Conservation (phyloP, 2,113 vertebrate genomes). For the Eleginops maclovinus region DNA sequence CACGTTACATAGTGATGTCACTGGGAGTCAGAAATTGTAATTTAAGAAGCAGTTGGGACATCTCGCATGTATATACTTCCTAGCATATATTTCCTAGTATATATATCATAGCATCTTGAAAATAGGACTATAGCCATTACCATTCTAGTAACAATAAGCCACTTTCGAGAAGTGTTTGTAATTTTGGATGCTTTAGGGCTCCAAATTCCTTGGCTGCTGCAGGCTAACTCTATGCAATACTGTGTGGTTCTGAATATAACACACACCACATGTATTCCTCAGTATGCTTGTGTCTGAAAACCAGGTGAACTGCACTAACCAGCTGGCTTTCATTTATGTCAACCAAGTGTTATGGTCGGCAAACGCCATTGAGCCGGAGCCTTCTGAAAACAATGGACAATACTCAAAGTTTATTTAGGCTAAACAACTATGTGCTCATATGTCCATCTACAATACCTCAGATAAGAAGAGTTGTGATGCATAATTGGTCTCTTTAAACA, state of each 20-base stretch:
- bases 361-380: background rate
- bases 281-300: constrained; percentile 34
- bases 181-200: constrained; percentile 32
- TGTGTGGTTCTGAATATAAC: background rate
- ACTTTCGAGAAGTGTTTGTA: background rate
- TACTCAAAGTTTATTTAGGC: constrained; percentile 3
- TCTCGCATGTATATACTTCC: background rate
- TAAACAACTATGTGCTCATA: background rate
- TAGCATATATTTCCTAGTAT: too few species aligned
- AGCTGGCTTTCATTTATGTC: constrained; percentile 27
- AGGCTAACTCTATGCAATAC: background rate
- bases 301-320: constrained; percentile 54
- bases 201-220: constrained; percentile 18
- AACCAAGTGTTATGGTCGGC: background rate
- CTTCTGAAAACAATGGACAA: constrained; percentile 7
- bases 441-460: background rate
- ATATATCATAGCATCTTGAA: background rate
- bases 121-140: background rate
- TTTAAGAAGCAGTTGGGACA: background rate
- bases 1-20: too few species aligned
- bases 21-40: background rate
- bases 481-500: background rate
- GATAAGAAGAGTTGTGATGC: background rate
- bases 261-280: background rate
- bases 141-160: background rate